Evolutionary conservation across 2,888 invertebrate genomes (phyloP), one percentile per base, ranked within the genome.

Genomic region (Drosophila neutralis): DNA sequence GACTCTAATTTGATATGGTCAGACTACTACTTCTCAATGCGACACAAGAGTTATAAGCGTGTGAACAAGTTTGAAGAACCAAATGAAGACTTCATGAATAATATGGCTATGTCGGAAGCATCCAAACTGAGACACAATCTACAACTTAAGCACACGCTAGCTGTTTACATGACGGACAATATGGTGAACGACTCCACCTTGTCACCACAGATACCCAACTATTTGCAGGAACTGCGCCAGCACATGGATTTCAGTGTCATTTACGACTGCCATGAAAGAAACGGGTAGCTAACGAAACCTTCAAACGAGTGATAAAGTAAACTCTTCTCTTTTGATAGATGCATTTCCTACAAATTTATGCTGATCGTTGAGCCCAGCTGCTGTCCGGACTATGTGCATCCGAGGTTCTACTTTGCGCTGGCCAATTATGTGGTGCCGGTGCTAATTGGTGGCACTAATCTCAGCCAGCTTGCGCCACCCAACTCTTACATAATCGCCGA

Each of bases 381-480:
- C 80, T 95, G 95, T 89, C 90, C 93, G 57, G 95, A 96, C 87
- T 96, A 95, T 90, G 94, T 96, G 58, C 95, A 95, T 2, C 95
- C 95, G 79, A 95, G 95, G 82, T 72, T 92, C 8, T 91, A 69
- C 31, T 68, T 62, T 35, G 84, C 83, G 5, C 52, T 90, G 48
- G 24, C 67, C 0, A 75, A 69, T 5, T 61, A 94, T 76, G 92
- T 95, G 24, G 91, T 95, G 33, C 95, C 95, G 1, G 94, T 95
- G 4, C 94, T 95, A 24, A 94, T 95, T 92, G 95, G 95, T 6
- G 95, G 94, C 31, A 94, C 94, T 38, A 94, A 95, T 88, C 94
- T 95, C 83, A 92, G 85, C 54, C 82, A 92, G 0, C 93, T 94
- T 35, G 94, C 94, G 0, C 95, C 95, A 0, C 93, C 94, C 1